A percentile compares a stretch with the other conserved stretches of the same genome.
phyloP scores from a whole-genome alignment of 35 echinoderm and acorn worm genomes.

The Holothuria glaberrima region DNA sequence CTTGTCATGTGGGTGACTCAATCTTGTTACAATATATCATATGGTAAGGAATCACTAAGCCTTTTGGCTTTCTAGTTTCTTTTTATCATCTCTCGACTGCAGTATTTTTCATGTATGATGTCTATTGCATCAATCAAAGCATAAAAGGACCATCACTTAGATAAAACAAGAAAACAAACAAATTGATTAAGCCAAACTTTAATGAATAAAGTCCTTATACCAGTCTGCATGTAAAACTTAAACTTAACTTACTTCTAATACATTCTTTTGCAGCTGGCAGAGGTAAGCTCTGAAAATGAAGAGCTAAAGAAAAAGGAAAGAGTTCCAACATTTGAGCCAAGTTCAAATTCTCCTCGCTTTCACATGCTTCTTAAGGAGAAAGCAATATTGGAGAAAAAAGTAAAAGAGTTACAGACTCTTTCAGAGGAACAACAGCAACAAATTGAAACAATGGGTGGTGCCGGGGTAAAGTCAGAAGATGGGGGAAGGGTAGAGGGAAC shows the following conservation, averaged over 20 bases:
- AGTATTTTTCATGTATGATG: no score
- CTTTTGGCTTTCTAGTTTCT: no score
- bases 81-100: no score
- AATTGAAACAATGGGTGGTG: background rate
- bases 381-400: conserved; percentile 47
- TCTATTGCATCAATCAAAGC: no score
- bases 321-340: conserved; percentile 31
- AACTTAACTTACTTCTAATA: background rate
- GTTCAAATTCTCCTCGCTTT: conserved; percentile 58
- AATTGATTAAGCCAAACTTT: no score
- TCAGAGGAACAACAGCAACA: conserved; percentile 33
- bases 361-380: conserved; percentile 70
- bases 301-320: conserved; percentile 70
- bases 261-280: conserved; percentile 57
- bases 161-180: no score
- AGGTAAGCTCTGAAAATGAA: conserved; percentile 73
- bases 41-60: no score
- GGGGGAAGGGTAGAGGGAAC: background rate
- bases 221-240: no score
- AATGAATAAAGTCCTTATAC: no score
- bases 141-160: no score
- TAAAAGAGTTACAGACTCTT: conserved; percentile 16
- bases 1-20: no score
- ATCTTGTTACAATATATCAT: no score
- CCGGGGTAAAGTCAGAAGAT: background rate